These are phyloP conservation scores for Arenicola marina DNA, from an alignment of 2,888 invertebrate species.

Conservation along the genomic window DNA sequence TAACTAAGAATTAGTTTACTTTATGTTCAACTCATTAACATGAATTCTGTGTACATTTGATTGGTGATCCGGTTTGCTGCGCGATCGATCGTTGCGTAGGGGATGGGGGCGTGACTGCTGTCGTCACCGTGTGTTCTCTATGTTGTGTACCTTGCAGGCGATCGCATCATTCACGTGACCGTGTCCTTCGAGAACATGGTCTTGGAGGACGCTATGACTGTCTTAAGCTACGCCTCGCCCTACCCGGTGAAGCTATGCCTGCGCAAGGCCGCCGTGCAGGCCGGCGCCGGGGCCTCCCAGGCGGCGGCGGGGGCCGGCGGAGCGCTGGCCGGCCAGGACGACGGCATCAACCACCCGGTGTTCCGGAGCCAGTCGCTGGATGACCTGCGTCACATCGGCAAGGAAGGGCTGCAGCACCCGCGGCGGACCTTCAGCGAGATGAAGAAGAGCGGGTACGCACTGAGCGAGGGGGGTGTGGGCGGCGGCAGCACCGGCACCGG, in stretches of 20 bases:
- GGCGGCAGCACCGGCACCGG: background rate
- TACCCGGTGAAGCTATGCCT: constrained; percentile 69
- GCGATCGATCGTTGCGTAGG: too few species aligned
- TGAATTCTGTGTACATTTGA: too few species aligned
- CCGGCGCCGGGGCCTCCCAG: constrained; percentile 47
- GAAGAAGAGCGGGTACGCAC: background rate
- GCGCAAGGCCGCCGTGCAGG: constrained; percentile 42
- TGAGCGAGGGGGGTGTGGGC: background rate
- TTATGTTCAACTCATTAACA: too few species aligned
- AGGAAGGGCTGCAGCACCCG: constrained; percentile 12
- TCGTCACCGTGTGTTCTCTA: too few species aligned
- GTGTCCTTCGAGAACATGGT: constrained; percentile 88
- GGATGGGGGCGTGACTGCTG: too few species aligned
- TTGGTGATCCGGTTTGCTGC: too few species aligned
- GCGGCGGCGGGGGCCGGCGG: background rate
- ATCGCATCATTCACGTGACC: constrained; percentile 83
- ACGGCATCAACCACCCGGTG: constrained; percentile 67
- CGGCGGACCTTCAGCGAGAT: constrained; percentile 10
- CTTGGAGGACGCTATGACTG: constrained; percentile 85
- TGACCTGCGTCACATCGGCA: constrained; percentile 71
- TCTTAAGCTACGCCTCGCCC: constrained; percentile 87
- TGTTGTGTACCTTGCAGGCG: constrained; percentile 73
- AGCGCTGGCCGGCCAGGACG: constrained; percentile 21
- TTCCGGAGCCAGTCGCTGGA: constrained; percentile 77
- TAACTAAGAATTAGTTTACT: too few species aligned